Percentiles rank a stretch among this genome's conserved stretches.
Conservation (phyloP, 2,888 invertebrate genomes). For the Drosophila pegasa region DNA sequence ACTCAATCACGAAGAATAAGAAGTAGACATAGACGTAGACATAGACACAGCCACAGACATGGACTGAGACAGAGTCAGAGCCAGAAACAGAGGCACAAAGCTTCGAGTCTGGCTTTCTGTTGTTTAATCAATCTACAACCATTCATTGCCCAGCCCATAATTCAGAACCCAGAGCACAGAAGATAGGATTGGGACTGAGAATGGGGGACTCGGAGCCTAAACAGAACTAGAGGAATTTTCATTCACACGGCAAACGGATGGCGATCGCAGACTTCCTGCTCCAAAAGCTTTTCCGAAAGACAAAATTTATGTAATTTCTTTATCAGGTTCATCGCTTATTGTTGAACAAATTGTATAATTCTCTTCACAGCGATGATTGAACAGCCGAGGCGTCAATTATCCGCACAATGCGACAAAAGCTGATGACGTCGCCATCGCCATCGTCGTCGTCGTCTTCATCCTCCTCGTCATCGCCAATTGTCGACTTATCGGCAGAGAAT, state of each 20-base stretch:
- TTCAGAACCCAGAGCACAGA: constrained; percentile 26
- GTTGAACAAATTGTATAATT: constrained; percentile 72
- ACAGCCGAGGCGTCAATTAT: constrained; percentile 65
- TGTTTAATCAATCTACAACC: constrained; percentile 57
- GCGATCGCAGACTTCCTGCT: constrained; percentile 73
- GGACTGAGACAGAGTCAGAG: neutral
- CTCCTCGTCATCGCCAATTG: constrained; percentile 28
- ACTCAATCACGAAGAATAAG: constrained; percentile 48
- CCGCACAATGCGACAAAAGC: constrained; percentile 68
- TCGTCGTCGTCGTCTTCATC: constrained; percentile 11
- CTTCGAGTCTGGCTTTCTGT: constrained; percentile 31
- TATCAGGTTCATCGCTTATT: constrained; percentile 66
- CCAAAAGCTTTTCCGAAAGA: constrained; percentile 62
- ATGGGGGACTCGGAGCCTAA: constrained; percentile 16
- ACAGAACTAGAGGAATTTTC: constrained; percentile 34
- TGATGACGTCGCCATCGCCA: constrained; percentile 37
- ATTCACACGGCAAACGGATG: constrained; percentile 67
- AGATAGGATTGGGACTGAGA: constrained; percentile 21
- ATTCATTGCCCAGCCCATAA: constrained; percentile 22
- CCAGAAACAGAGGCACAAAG: neutral
- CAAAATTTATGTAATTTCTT: constrained; percentile 75
- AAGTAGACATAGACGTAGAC: constrained; percentile 13
- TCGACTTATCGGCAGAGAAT: constrained; percentile 52
- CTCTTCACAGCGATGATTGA: constrained; percentile 64
- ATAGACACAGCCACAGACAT: neutral